Conservation (phyloP, 2,797 vertebrate species). For the Malurus splendens region DNA sequence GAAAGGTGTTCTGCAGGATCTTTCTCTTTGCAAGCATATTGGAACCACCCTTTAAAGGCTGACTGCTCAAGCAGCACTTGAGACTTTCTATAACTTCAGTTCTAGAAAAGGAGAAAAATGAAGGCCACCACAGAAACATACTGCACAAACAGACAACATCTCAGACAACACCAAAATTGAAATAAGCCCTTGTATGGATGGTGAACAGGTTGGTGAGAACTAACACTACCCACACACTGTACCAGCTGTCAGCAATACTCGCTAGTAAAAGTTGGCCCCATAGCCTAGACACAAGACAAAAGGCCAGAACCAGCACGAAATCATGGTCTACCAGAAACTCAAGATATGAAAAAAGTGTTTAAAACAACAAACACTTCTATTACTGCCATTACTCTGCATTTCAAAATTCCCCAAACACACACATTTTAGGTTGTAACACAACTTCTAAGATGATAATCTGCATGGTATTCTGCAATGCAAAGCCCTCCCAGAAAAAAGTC, state of each 20-base stretch:
- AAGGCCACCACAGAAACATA: background rate
- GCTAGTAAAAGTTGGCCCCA: background rate
- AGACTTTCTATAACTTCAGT: background rate
- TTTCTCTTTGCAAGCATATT: background rate
- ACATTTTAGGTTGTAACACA: background rate
- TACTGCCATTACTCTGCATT: background rate
- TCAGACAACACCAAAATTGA: background rate
- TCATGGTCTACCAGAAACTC: background rate
- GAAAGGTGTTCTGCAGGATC: background rate
- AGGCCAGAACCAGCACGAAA: background rate
- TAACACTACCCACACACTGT: background rate
- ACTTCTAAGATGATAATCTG: background rate
- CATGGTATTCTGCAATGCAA: background rate
- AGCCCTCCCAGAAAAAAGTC: background rate
- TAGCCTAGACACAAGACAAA: background rate
- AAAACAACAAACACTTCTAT: background rate
- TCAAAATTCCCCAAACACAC: background rate
- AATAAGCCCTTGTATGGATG: background rate
- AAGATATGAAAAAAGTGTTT: background rate
- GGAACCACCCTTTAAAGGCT: background rate
- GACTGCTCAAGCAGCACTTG: background rate
- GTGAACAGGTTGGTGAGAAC: conserved; percentile 2
- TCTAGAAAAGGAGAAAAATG: background rate
- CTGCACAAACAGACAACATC: background rate
- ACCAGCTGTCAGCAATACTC: background rate